Base-by-base conservation (phyloP, 2,797 vertebrate genomes). In the Crax fasciolata region DNA sequence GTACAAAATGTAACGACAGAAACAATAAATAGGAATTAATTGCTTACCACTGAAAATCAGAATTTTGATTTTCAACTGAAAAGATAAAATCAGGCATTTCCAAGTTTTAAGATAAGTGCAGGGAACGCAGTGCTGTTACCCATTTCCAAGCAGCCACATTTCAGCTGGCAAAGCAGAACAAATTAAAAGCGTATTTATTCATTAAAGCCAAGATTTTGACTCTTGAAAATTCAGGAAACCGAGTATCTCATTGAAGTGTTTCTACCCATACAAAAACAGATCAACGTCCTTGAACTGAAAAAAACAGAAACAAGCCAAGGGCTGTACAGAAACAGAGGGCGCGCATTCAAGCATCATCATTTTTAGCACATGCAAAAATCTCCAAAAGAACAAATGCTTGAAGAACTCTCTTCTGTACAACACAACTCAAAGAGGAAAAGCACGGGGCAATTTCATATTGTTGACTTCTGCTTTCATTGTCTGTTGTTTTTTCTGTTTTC, bases 291-390 rank as follows among this genome's bases (percentile, higher is more conserved):
- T 63, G 59, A 95, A 90, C 66, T 39, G 59, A 73, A 82, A 92
- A 94, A 90, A 13, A 81, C 32, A 92, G 51, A 63, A 78, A 52
- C 72, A 91, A 94, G 79, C 76, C 87, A 96, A 92, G 58, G 38
- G 80, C 43, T 67, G 30, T 43, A 84, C n/a, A 63, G 63, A 87
- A 93, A 94, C 8, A 75, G 55, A 81, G 35, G 62, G 62, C 75
- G 75, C 30, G 52, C 92, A 73, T 49, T 78, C 84, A 87, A n/a
- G 32, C 54, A 87, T 32, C 52, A 51, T 54, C 27, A 46, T 43
- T 78, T 71, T 70, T 48, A 86, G 67, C 2, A 1, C 48, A 84
- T 0, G 2, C 48, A 92, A 62, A 89, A 75, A 46, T 43, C 49
- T 58, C 84, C 44, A 41, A 63, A n/a, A 35, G 35, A 91, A 79